Conservation (phyloP, 2,888 invertebrate genomes). For the Sinopyrophorus schimmeli region DNA sequence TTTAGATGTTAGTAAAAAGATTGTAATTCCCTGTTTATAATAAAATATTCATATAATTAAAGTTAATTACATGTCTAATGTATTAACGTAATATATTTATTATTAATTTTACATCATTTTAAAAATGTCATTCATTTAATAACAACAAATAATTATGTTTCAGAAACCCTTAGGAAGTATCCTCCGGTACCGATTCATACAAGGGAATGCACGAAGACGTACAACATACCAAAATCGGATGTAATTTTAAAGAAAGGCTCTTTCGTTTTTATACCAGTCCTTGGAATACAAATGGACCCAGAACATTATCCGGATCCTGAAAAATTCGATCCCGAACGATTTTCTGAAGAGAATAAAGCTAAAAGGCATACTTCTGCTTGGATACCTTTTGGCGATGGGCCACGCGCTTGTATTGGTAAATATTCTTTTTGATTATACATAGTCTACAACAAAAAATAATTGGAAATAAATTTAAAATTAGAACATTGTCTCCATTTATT, state of each 20-base stretch:
- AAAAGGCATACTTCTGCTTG: conserved; percentile 59
- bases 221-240: conserved; percentile 41
- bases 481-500: too few species aligned
- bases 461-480: too few species aligned
- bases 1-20: too few species aligned
- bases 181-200: conserved; percentile 2
- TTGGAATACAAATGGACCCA: conserved; percentile 43
- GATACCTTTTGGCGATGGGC: conserved; percentile 64
- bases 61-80: too few species aligned
- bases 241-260: conserved; percentile 38
- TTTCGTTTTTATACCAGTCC: conserved; percentile 37
- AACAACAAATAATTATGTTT: too few species aligned
- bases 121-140: too few species aligned
- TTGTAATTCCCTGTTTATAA: too few species aligned
- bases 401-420: conserved; percentile 55
- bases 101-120: too few species aligned
- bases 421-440: too few species aligned
- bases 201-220: conserved; percentile 32
- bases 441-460: too few species aligned
- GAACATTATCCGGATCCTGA: conserved; percentile 60
- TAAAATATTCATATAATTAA: too few species aligned
- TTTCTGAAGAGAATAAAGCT: conserved; percentile 58
- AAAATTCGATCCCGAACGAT: conserved; percentile 65
- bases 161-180: conserved; percentile 12
- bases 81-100: too few species aligned